Conservation (phyloP, 2,888 invertebrate genomes). For the Argyresthia albistria region DNA sequence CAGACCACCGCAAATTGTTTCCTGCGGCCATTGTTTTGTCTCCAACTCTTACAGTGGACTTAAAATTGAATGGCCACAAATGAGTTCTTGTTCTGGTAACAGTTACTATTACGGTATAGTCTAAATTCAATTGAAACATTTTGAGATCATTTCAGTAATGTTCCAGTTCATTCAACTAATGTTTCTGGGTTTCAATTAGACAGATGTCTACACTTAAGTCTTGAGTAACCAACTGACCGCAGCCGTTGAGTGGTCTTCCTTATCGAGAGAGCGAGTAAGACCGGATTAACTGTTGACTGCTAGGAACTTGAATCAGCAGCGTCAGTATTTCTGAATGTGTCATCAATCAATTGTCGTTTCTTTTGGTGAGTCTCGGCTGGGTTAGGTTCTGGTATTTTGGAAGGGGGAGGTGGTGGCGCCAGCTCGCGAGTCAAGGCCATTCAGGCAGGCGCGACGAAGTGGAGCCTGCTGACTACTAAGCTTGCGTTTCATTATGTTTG, state of each 20-base stretch:
- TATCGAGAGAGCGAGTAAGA: neutral
- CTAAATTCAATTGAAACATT: too few species aligned
- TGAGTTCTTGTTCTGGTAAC: neutral
- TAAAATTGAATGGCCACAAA: neutral
- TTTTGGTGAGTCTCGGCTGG: neutral
- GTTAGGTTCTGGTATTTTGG: neutral
- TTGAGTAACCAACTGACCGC: neutral
- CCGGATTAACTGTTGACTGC: neutral
- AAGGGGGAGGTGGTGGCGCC: constrained; percentile 32
- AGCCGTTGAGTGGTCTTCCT: neutral
- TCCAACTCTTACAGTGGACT: constrained; percentile 2
- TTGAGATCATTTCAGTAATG: too few species aligned
- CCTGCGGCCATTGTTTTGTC: constrained; percentile 26
- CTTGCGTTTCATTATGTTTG: neutral
- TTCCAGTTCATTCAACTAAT: too few species aligned
- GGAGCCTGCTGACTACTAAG: neutral
- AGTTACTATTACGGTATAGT: too few species aligned
- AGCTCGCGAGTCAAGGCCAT: constrained; percentile 45
- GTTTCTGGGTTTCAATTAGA: neutral
- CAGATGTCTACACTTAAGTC: neutral
- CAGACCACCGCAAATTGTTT: constrained; percentile 15
- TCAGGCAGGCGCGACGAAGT: constrained; percentile 14
- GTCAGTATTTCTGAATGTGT: neutral
- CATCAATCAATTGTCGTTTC: neutral
- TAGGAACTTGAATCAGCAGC: neutral